Conservation (phyloP, 2,797 vertebrate species). For the Eupleurogrammus muticus region DNA sequence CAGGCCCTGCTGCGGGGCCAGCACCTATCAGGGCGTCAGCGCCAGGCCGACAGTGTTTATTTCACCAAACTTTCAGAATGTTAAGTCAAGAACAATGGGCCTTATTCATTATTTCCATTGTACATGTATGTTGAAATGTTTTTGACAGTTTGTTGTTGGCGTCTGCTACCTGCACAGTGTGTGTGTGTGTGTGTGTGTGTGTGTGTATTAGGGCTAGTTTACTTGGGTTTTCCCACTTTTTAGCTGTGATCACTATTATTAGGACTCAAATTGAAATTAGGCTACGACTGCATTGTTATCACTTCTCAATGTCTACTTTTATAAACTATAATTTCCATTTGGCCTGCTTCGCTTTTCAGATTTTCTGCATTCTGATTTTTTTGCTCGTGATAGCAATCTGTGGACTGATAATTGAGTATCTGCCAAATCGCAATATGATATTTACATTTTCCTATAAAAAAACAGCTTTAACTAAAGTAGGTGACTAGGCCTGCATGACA, state of each 20-base stretch:
- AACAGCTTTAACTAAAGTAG: conserved; percentile 2
- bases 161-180: conserved; percentile 21
- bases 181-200: background rate
- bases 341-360: conserved; percentile 22
- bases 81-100: background rate
- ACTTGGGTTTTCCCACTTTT: conserved; percentile 65
- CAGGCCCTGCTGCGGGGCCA: conserved; percentile 19
- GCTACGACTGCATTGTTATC: conserved; percentile 48
- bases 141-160: conserved; percentile 23
- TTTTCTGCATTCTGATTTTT: conserved; percentile 20
- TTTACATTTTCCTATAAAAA: conserved; percentile 17
- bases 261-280: conserved; percentile 55
- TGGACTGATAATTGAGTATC: conserved; percentile 33
- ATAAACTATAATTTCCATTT: conserved; percentile 48
- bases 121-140: conserved; percentile 14
- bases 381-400: conserved; percentile 5
- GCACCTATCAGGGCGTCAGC: conserved; percentile 19
- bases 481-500: background rate
- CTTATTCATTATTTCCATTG: conserved; percentile 12
- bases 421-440: conserved; percentile 33
- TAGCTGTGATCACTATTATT: conserved; percentile 78
- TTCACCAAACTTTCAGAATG: conserved; percentile 39
- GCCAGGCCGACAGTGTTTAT: conserved; percentile 44
- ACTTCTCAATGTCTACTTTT: conserved; percentile 43
- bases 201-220: conserved; percentile 45